These are phyloP conservation scores for Drosophila formosana DNA, from an alignment of 2,888 invertebrate genomes.

Conservation along the genomic window DNA sequence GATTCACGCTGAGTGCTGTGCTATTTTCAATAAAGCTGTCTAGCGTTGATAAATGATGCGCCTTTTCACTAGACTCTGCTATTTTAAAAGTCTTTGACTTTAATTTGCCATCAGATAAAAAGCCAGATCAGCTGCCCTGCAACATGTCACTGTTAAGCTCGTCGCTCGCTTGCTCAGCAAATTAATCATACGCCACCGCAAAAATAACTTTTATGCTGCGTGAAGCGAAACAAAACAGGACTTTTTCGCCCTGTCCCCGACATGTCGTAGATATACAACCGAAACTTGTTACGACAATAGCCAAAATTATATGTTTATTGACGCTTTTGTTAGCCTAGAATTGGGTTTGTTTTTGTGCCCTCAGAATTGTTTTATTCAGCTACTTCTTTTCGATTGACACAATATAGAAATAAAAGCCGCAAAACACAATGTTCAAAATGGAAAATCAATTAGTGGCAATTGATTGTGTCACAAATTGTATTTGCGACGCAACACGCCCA, in stretches of 20 bases:
- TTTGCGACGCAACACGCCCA: conserved; percentile 14
- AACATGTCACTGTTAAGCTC: neutral
- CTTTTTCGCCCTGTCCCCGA: neutral
- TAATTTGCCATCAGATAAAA: conserved; percentile 18
- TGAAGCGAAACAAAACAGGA: neutral
- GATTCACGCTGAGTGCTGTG: conserved; percentile 18
- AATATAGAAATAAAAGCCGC: conserved; percentile 11
- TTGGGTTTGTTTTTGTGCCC: neutral
- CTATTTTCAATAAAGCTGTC: conserved; percentile 70
- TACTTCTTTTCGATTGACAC: conserved; percentile 40
- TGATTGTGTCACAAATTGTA: conserved; percentile 53
- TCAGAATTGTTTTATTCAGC: neutral
- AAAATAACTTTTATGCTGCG: neutral
- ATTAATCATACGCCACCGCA: conserved; percentile 67
- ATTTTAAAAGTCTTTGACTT: neutral
- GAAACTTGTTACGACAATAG: conserved; percentile 1
- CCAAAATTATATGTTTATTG: conserved; percentile 33
- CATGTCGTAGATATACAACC: neutral
- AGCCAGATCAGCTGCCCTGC: conserved; percentile 19
- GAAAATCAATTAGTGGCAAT: conserved; percentile 72
- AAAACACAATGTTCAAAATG: conserved; percentile 37
- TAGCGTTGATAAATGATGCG: conserved; percentile 70
- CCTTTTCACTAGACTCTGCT: too few relatives aligned
- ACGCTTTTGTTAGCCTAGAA: conserved; percentile 6
- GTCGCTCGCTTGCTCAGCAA: conserved; percentile 25